Percentiles rank a stretch among this genome's conserved stretches.
Evolutionary conservation across 35 echinoderm and acorn worm species (phyloP).

Genomic region (Strongylocentrotus purpuratus): DNA sequence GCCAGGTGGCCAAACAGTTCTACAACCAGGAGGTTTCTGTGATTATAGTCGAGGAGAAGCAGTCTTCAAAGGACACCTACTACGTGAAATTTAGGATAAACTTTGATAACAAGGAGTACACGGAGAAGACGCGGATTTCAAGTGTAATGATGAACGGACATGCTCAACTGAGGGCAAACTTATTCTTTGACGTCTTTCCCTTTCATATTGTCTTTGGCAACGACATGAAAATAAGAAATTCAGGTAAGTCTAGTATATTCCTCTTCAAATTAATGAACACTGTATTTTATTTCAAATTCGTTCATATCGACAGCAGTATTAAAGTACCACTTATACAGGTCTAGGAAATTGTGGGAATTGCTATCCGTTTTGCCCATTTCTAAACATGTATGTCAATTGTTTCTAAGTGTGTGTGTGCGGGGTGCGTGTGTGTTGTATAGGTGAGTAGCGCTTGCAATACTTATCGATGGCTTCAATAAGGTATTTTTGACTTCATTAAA

Average conservation of each 20-base stretch:
- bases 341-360: too few species aligned
- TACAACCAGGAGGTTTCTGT: slow-evolving; percentile 82
- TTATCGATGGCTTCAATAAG: too few species aligned
- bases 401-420: too few species aligned
- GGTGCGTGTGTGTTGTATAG: too few species aligned
- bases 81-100: slow-evolving; percentile 68
- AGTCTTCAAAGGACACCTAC: slow-evolving; percentile 49
- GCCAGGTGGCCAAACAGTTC: slow-evolving; percentile 72
- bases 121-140: slow-evolving; percentile 49
- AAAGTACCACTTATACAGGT: too few species aligned
- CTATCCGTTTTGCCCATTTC: too few species aligned
- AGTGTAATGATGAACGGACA: slow-evolving; percentile 48
- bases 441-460: too few species aligned
- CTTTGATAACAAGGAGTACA: slow-evolving; percentile 87
- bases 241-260: slow-evolving; percentile 61
- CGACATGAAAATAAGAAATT: slow-evolving; percentile 78
- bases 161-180: slow-evolving; percentile 38
- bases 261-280: background rate
- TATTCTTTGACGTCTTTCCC: slow-evolving; percentile 87
- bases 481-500: too few species aligned
- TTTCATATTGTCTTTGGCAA: slow-evolving; percentile 83
- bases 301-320: too few species aligned
- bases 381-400: too few species aligned
- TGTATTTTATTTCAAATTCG: too few species aligned
- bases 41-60: slow-evolving; percentile 55